Evolutionary conservation across 2,797 vertebrate species (phyloP).

Genomic region (Chiloscyllium punctatum): DNA sequence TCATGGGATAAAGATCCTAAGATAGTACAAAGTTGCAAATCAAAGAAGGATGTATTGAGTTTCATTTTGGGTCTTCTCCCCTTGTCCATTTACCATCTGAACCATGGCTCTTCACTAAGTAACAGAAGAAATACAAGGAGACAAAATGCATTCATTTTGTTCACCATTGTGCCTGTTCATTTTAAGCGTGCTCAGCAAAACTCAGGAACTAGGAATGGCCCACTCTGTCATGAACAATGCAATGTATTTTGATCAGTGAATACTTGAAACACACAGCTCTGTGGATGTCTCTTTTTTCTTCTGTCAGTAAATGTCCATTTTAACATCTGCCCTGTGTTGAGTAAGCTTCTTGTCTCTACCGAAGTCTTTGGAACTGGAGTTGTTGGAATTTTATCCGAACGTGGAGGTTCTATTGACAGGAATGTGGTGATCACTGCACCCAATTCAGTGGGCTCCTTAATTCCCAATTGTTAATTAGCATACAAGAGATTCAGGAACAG

Average conservation of each 20-base stretch:
- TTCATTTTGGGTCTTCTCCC: neutral
- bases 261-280: neutral
- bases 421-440: neutral
- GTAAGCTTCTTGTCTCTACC: neutral
- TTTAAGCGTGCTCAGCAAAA: neutral
- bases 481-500: neutral
- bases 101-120: neutral
- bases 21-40: neutral
- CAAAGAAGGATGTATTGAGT: neutral
- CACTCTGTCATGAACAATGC: neutral
- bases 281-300: neutral
- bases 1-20: neutral
- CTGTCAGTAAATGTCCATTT: neutral
- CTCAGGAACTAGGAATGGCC: neutral
- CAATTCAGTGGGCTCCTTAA: neutral
- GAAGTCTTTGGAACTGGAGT: neutral
- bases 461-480: neutral
- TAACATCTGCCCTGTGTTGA: neutral
- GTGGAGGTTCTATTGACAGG: neutral
- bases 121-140: neutral
- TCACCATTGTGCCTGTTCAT: neutral
- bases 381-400: neutral
- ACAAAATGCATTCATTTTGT: neutral
- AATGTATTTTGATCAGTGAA: neutral
- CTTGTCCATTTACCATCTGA: neutral